Evolutionary conservation across 2,113 vertebrate species (phyloP).

Genomic region (Polypterus senegalus): DNA sequence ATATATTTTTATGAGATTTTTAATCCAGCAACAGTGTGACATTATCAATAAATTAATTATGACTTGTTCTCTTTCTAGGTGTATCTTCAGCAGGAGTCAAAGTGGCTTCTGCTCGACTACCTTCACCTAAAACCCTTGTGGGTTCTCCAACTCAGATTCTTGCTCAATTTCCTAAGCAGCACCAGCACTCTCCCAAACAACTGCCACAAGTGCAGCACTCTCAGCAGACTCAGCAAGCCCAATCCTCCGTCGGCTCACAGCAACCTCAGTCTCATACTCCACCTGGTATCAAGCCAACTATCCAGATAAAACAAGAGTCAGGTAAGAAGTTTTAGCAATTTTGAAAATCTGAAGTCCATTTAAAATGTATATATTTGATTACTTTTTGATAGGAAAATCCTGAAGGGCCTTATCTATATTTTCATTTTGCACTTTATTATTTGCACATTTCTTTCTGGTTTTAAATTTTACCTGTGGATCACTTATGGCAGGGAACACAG

Average conservation of each 20-base stretch:
- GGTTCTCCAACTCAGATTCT: constrained; percentile 80
- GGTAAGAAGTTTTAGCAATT: constrained; percentile 43
- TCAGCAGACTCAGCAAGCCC: constrained; percentile 45
- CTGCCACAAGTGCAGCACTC: constrained; percentile 35
- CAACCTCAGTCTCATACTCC: constrained; percentile 51
- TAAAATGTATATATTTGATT: no score
- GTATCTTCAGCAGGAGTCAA: constrained; percentile 75
- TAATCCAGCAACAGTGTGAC: neutral
- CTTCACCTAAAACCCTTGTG: constrained; percentile 81
- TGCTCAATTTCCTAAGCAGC: constrained; percentile 84
- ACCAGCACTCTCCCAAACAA: constrained; percentile 70
- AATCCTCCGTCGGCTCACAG: constrained; percentile 42
- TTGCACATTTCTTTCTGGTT: no score
- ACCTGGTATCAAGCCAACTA: constrained; percentile 77
- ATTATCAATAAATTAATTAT: neutral
- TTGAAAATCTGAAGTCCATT: no score
- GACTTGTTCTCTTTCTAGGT: constrained; percentile 35
- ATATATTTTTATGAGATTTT: no score
- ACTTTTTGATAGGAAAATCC: no score
- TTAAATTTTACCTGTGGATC: no score
- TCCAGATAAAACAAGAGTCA: constrained; percentile 97
- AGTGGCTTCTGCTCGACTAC: constrained; percentile 73
- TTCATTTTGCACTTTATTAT: no score
- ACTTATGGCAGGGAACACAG: no score
- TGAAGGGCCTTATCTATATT: no score